A percentile compares a stretch with the other conserved stretches of the same genome.
phyloP scores from a whole-genome alignment of 2,113 vertebrate genomes.

The Marcusenius ussheri region DNA sequence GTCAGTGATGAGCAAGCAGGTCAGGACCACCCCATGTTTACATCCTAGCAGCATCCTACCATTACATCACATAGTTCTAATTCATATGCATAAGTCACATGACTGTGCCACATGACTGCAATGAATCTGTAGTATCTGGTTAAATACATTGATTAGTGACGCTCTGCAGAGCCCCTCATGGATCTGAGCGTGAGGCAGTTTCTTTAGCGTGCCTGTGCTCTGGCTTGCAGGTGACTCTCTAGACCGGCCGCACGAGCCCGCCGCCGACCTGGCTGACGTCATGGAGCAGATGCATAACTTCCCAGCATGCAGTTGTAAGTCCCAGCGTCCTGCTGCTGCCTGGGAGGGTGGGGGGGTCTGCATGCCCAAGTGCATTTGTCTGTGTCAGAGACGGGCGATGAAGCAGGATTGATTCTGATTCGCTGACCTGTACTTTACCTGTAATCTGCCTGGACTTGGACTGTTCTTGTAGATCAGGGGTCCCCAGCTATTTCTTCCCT shows the following conservation, averaged over 20 bases:
- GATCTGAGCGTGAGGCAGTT: background rate
- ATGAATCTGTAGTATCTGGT: background rate
- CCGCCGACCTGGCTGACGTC: slow-evolving; percentile 84
- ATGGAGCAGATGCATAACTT: slow-evolving; percentile 97
- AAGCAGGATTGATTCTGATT: background rate
- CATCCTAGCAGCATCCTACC: background rate
- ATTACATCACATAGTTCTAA: background rate
- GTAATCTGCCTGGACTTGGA: background rate
- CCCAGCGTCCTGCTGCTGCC: background rate
- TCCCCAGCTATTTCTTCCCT: background rate
- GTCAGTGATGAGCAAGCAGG: slow-evolving; percentile 73
- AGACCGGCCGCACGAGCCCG: slow-evolving; percentile 70
- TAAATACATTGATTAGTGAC: background rate
- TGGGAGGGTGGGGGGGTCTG: background rate
- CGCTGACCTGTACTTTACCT: slow-evolving; percentile 10
- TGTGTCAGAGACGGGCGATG: background rate
- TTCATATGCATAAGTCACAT: background rate
- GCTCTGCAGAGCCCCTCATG: background rate
- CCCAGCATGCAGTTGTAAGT: slow-evolving; percentile 87
- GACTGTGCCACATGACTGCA: background rate
- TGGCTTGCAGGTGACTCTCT: slow-evolving; percentile 71
- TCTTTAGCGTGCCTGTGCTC: background rate
- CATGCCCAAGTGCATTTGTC: background rate
- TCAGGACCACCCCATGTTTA: slow-evolving; percentile 41
- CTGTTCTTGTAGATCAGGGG: background rate